Base-by-base conservation (phyloP, 2,113 vertebrate species). In the Glareola pratincola region DNA sequence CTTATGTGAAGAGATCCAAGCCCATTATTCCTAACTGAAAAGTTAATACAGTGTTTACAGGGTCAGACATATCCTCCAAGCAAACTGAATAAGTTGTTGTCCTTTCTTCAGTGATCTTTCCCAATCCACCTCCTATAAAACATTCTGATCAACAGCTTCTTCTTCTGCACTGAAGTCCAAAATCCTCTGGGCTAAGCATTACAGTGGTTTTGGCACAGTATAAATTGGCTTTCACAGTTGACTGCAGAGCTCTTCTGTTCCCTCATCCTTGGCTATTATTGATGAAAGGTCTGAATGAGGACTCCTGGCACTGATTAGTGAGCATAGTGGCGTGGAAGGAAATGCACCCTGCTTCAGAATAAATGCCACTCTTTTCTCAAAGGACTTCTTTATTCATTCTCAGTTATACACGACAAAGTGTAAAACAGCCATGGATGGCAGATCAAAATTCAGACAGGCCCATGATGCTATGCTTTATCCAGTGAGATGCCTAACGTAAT, bases 181-280 rank as follows among this genome's bases (percentile, higher is more conserved):
- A 96, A 96, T 91, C 76, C 57, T 91, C 80, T 84, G 37, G 27
- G 43, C 63, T 92, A 93, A 94, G 92, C 62, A 90, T 94, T 80
- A 62, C 47, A 27, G 53, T 48, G 90, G 19, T 97, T 96, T 95
- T 97, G 97, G 96, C 97, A 98, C 15, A 10, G 57, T 81, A 72
- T 94, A 94, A 97, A 98, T 93, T 92, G 79, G 18, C 91, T 95
- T 96, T 96, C 96, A 96, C 66, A 95, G 71, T 59, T 68, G 51
- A 82, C 87, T 68, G 85, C 66, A 78, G 72, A 83, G 9, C 57
- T 92, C 54, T 88, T 91, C 74, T 92, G 22, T 86, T 86, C 77
- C 62, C n/a, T 96, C 75, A 95, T 94, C 85, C 85, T 96, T 15
- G 34, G 64, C 78, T 95, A 41, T 91, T 94, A 79, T 19, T 93